Evolutionary conservation across 2,113 vertebrate species (phyloP), one percentile per base, ranked within the genome.

Genomic region (Ciconia boyciana): DNA sequence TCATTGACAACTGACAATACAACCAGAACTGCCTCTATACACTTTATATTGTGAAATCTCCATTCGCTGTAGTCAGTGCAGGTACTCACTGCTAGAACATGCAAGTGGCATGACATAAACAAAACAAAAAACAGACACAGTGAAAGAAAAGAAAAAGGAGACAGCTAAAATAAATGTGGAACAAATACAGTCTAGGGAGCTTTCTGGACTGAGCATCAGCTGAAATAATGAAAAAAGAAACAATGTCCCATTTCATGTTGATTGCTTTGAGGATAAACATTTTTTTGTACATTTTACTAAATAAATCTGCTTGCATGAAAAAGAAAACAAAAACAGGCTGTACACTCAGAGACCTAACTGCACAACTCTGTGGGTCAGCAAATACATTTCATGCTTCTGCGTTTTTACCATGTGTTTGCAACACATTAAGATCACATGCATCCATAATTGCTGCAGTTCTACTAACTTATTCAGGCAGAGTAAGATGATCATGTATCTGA

Each of bases 381-480:
- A 83, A 82, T 34, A 34, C 9, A 62, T 90, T 75, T 84, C 16
- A 46, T 24, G 54, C 54, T 52, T 76, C 76, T 69, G 79, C 8
- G 2, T 46, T 90, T 76, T 85, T 46, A 55, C 71, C 36, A 10
- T 61, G 36, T 92, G 80, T 80, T 89, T 83, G 58, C 4, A 3
- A 93, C 71, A 92, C 83, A 65, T 83, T 80, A 52, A 51, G 54
- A 86, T 91, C 95, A 94, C 49, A 41, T 72, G n/a, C 68, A 89
- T 44, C 57, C 28, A 8, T 77, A 92, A 87, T 11, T 86, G 68
- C 72, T 81, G 80, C 36, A 55, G 58, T 58, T 86, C 71, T 69
- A 16, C 61, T 83, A 49, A 89, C 58, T 93, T 91, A 89, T 31
- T 83, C 58, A 77, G 89, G 91, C 95, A 93, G 80, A 83, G 76